A percentile compares a stretch with the other conserved stretches of the same genome.
Conservation (phyloP, 2,113 vertebrate genomes). For the Eidolon helvum region DNA sequence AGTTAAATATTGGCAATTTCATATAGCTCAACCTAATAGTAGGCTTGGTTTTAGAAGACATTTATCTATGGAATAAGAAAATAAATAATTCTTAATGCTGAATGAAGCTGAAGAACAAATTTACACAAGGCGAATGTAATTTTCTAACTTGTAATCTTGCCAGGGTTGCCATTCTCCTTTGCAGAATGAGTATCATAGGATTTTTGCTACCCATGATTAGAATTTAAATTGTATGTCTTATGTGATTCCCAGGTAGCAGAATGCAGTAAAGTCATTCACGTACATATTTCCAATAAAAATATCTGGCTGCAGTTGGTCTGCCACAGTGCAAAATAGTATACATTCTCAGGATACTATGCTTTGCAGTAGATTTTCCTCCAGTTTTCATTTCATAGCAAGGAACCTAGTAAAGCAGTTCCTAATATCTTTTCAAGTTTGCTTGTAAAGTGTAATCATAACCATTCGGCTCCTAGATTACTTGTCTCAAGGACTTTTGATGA, state of each 20-base stretch:
- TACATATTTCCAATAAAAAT: constrained; percentile 49
- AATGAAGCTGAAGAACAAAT: constrained; percentile 52
- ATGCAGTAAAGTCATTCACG: constrained; percentile 21
- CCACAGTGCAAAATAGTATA: constrained; percentile 13
- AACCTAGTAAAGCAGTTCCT: neutral
- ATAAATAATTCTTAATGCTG: constrained; percentile 41
- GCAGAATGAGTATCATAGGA: neutral
- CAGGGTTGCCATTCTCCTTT: constrained; percentile 26
- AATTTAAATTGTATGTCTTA: constrained; percentile 48
- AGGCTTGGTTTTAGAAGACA: neutral
- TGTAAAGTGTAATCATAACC: constrained; percentile 50
- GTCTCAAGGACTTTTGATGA: constrained; percentile 65
- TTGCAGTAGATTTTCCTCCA: neutral
- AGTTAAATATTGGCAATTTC: constrained; percentile 38
- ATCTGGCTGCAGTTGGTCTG: constrained; percentile 22
- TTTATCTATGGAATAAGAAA: constrained; percentile 42
- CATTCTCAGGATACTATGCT: neutral
- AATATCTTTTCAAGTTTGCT: constrained; percentile 29
- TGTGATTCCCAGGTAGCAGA: constrained; percentile 22
- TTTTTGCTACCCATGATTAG: constrained; percentile 21
- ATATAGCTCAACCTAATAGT: neutral
- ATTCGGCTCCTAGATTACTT: constrained; percentile 36
- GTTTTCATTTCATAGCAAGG: constrained; percentile 45
- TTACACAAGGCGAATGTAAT: constrained; percentile 46
- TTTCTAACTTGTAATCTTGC: constrained; percentile 44